These are phyloP conservation scores for Lasioglossum marginatum DNA, from an alignment of 2,888 invertebrate genomes.

Conservation along the genomic window DNA sequence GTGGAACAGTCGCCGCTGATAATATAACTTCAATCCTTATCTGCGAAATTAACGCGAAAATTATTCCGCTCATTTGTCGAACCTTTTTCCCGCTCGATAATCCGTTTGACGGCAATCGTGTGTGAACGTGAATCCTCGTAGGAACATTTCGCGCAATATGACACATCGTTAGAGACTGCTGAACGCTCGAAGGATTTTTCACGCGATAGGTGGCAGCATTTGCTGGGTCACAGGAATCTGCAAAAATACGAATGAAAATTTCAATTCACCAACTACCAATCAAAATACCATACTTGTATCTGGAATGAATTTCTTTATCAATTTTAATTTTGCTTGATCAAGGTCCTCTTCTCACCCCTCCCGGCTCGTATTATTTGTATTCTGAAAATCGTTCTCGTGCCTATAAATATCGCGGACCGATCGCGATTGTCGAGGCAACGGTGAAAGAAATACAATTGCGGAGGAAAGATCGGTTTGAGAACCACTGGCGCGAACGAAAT, in stretches of 20 bases:
- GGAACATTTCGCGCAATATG: not conserved
- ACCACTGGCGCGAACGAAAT: slow-evolving; percentile 34
- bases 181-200: not conserved
- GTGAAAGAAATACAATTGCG: not conserved
- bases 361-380: not conserved
- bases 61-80: no score
- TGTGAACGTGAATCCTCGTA: not conserved
- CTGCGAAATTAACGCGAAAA: not conserved
- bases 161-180: slow-evolving; percentile 3
- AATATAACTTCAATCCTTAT: not conserved
- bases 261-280: not conserved
- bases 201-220: slow-evolving; percentile 48
- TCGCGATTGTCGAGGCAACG: not conserved
- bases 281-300: not conserved
- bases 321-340: no score
- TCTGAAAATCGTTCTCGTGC: not conserved
- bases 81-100: no score
- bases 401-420: not conserved
- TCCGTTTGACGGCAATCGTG: not conserved
- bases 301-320: not conserved
- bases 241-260: not conserved
- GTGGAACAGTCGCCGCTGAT: not conserved
- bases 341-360: no score
- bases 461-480: not conserved
- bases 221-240: not conserved